Conservation (phyloP, 1,140 invertebrate species). For the Trichonephila clavata region DNA sequence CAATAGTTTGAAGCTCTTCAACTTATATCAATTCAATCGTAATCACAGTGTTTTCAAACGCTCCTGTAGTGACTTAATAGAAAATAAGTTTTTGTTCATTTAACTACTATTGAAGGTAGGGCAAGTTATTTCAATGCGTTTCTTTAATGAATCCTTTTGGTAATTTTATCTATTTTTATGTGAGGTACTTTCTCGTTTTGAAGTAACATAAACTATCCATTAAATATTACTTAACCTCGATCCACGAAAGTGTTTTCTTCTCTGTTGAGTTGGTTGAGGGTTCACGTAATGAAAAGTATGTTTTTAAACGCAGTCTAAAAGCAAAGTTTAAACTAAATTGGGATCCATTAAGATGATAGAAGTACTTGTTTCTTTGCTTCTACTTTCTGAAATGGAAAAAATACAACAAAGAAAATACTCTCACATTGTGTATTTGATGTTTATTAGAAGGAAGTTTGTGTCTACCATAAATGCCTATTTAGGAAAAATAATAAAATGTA, state of each 20-base stretch:
- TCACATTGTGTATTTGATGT: not conserved
- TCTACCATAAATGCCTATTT: not conserved
- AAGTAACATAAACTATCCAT: not conserved
- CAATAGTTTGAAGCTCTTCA: not conserved
- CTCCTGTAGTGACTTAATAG: not conserved
- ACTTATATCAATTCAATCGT: not conserved
- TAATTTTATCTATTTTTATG: constrained; percentile 1
- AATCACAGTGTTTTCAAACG: not conserved
- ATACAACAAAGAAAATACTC: not conserved
- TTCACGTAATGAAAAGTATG: constrained; percentile 5
- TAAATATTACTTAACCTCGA: constrained; percentile 22
- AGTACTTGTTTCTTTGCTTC: not conserved
- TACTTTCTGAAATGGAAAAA: not conserved
- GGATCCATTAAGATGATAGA: not conserved
- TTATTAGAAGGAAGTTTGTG: not conserved
- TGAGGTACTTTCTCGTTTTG: not conserved
- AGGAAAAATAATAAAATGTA: not conserved
- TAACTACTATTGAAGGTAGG: not conserved
- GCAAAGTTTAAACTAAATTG: not conserved
- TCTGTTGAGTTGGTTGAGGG: not conserved
- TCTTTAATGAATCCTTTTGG: not conserved
- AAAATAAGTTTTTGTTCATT: not conserved
- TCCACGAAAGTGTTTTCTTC: not conserved
- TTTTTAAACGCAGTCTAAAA: constrained; percentile 6
- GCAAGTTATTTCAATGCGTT: not conserved